Conservation (phyloP, 1,140 invertebrate genomes). For the Lepidotrigona ventralis region DNA sequence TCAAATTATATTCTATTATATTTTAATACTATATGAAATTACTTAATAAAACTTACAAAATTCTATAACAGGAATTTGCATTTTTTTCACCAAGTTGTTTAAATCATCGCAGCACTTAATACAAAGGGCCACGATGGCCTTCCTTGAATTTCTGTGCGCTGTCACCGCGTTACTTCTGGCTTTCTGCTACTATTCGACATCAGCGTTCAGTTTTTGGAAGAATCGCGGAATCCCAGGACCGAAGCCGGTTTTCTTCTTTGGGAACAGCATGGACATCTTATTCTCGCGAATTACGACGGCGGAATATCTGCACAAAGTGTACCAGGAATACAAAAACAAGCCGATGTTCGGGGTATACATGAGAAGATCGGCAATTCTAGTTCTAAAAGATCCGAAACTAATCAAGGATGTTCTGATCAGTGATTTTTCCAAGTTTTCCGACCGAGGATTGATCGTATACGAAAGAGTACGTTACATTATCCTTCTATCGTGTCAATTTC, state of each 20-base stretch:
- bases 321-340: constrained; percentile 66
- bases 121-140: neutral
- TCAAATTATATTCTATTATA: too few species aligned
- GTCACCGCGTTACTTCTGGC: constrained; percentile 29
- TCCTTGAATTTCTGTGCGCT: constrained; percentile 49
- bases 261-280: constrained; percentile 65
- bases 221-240: constrained; percentile 62
- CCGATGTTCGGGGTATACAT: constrained; percentile 76
- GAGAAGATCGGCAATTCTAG: constrained; percentile 67
- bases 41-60: too few species aligned
- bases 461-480: constrained; percentile 36
- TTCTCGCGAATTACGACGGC: constrained; percentile 40
- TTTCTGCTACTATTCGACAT: constrained; percentile 56
- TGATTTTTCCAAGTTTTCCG: constrained; percentile 77
- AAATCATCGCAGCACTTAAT: too few species aligned
- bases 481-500: too few species aligned
- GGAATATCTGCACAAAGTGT: constrained; percentile 29
- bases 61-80: too few species aligned
- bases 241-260: constrained; percentile 65
- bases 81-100: too few species aligned
- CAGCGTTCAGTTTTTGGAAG: constrained; percentile 70
- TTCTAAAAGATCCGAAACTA: constrained; percentile 76
- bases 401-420: constrained; percentile 79
- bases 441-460: constrained; percentile 68
- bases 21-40: too few species aligned